phyloP scores from a whole-genome alignment of 2,888 invertebrate genomes.

The Phymatocera aterrima region DNA sequence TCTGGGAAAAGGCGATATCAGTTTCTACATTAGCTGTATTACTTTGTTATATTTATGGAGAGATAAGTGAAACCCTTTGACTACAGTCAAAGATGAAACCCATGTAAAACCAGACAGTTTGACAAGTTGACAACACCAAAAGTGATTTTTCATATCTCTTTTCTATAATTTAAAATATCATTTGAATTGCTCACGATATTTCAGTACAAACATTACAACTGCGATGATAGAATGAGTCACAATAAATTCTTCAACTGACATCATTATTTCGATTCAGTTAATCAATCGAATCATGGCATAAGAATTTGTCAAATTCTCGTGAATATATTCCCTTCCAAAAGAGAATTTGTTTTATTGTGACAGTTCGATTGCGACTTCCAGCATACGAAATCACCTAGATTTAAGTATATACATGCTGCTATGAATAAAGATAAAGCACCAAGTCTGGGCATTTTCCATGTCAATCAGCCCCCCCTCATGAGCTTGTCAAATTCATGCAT shows the following conservation, averaged over 20 bases:
- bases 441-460: not conserved
- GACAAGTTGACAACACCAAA: conserved; percentile 1
- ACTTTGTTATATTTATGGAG: not conserved
- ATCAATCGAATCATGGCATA: not conserved
- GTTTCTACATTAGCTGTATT: conserved; percentile 15
- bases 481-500: not conserved
- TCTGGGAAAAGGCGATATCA: conserved; percentile 1
- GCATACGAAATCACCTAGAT: not conserved
- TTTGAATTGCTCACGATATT: not conserved
- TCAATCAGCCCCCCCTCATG: not conserved
- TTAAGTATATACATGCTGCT: not conserved
- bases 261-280: not conserved
- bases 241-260: not conserved
- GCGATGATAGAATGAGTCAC: not conserved
- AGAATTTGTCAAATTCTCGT: not conserved
- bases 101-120: not conserved
- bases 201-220: not conserved
- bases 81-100: not conserved
- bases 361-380: not conserved
- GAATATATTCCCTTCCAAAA: not conserved
- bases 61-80: not conserved
- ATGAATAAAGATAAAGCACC: not conserved
- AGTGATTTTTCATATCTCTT: not conserved
- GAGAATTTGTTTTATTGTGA: not conserved
- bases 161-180: not conserved